phyloP scores from a whole-genome alignment of 1,140 invertebrate genomes.

The Adoxophyes honmai region DNA sequence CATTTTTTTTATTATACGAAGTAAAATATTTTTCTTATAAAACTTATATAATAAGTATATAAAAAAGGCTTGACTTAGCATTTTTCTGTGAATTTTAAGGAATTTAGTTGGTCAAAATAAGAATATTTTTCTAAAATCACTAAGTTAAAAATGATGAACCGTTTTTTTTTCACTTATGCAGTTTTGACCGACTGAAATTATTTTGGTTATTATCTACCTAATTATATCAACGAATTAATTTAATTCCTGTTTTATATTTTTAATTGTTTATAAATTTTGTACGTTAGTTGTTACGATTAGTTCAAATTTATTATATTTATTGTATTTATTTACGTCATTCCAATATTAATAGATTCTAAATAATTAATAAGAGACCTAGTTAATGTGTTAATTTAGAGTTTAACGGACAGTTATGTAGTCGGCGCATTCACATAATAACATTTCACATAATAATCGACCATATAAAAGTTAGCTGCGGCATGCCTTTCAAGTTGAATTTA shows the following conservation, averaged over 20 bases:
- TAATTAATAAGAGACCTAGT: constrained; percentile 1
- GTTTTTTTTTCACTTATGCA: too few species aligned
- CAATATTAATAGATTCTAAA: background rate
- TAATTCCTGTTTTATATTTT: constrained; percentile 7
- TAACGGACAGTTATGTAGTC: background rate
- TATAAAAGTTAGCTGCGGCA: background rate
- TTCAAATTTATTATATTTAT: constrained; percentile 12
- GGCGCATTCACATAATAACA: background rate
- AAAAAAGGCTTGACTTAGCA: too few species aligned
- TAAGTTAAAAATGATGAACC: too few species aligned
- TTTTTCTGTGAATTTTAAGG: too few species aligned
- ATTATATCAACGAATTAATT: constrained; percentile 3
- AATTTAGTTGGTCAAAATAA: too few species aligned
- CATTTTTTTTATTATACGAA: too few species aligned
- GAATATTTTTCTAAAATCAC: too few species aligned
- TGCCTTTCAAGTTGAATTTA: constrained; percentile 12
- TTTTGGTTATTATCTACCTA: background rate
- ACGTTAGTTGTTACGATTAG: constrained; percentile 13
- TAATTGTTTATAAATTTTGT: constrained; percentile 7
- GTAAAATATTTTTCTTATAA: too few species aligned
- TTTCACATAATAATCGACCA: constrained; percentile 9
- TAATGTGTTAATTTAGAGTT: background rate
- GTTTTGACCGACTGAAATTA: background rate
- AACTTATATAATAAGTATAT: too few species aligned
- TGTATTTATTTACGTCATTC: constrained; percentile 10